Conservation (phyloP, 2,888 invertebrate genomes). For the Dryomyza anilis region DNA sequence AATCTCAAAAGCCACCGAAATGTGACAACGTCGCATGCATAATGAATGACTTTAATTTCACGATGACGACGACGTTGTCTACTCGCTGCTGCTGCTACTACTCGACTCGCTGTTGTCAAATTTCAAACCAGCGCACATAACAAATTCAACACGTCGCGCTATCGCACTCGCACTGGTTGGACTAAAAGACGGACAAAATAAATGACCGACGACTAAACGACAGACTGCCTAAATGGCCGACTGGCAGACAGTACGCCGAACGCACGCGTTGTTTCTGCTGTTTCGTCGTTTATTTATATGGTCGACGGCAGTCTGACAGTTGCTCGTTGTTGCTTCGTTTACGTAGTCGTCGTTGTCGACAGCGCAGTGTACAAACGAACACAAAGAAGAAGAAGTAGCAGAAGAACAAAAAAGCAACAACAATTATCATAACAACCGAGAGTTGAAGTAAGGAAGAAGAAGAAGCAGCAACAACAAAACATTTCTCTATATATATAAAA, state of each 20-base stretch:
- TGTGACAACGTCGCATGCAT: constrained; percentile 35
- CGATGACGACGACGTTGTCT: background rate
- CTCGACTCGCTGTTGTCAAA: background rate
- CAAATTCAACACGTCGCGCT: background rate
- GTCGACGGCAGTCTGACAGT: background rate
- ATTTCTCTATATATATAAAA: background rate
- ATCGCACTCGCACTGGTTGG: too few relatives aligned
- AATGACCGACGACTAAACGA: too few relatives aligned
- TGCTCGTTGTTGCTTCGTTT: background rate
- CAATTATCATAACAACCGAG: background rate
- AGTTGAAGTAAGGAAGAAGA: background rate
- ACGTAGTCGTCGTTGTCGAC: background rate
- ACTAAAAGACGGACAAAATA: too few relatives aligned
- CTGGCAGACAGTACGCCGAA: background rate
- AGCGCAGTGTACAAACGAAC: background rate
- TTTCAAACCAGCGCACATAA: background rate
- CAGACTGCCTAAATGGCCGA: background rate
- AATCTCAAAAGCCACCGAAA: constrained; percentile 28
- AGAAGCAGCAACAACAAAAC: background rate
- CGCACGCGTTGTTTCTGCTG: background rate
- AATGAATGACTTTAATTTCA: constrained; percentile 35
- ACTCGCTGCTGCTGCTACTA: background rate
- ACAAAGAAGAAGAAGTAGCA: too few relatives aligned
- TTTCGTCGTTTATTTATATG: constrained; percentile 3
- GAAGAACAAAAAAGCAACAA: too few relatives aligned